Evolutionary conservation across 2,797 vertebrate species (phyloP).

Genomic region (Ataeniobius toweri): DNA sequence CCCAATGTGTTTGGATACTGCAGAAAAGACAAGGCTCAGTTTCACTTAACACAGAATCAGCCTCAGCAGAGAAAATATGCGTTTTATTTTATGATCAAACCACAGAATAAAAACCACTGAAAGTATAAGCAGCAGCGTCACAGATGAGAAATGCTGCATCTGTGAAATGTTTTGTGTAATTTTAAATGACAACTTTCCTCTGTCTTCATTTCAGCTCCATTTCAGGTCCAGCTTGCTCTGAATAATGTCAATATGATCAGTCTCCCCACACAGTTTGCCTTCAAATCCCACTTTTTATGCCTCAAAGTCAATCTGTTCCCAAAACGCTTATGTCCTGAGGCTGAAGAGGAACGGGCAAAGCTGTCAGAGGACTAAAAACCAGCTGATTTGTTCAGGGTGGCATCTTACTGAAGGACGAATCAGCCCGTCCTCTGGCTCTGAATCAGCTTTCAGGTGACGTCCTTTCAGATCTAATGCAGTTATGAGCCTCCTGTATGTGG

Average conservation of each 20-base stretch:
- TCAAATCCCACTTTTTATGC: neutral
- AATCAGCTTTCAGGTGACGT: constrained; percentile 58
- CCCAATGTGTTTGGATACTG: neutral
- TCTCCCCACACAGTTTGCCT: neutral
- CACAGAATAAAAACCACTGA: neutral
- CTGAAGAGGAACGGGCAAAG: constrained; percentile 42
- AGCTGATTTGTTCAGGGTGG: constrained; percentile 60
- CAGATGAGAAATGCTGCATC: neutral
- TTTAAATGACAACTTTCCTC: neutral
- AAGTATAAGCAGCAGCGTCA: neutral
- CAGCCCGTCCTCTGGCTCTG: constrained; percentile 56
- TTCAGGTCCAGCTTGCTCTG: neutral
- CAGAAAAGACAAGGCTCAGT: neutral
- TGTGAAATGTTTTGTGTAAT: neutral
- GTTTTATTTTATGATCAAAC: constrained; percentile 1
- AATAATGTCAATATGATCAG: neutral
- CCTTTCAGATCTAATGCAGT: constrained; percentile 50
- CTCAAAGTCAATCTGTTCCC: constrained; percentile 1
- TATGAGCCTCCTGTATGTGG: constrained; percentile 25
- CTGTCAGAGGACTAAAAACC: constrained; percentile 38
- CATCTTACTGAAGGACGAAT: constrained; percentile 42
- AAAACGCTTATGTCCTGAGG: constrained; percentile 20
- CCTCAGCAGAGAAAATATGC: neutral
- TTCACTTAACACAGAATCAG: neutral
- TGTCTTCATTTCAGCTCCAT: neutral